Conservation (phyloP, 2,113 vertebrate species). For the Smithornis capensis region DNA sequence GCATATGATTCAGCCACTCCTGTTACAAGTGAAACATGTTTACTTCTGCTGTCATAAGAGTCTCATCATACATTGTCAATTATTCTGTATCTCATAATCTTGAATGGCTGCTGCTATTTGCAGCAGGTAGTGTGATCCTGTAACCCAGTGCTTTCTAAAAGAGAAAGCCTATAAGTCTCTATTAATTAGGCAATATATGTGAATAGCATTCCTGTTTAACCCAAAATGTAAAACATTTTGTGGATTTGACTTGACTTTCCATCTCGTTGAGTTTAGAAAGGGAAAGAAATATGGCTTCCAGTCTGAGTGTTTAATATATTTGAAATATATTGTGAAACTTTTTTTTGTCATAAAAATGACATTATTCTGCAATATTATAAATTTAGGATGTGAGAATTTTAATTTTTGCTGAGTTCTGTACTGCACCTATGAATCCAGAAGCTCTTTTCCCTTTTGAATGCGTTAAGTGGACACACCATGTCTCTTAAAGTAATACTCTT, state of each 20-base stretch:
- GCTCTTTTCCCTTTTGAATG: background rate
- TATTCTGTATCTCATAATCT: background rate
- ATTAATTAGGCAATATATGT: background rate
- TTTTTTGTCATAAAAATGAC: background rate
- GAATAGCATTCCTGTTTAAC: background rate
- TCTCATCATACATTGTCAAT: background rate
- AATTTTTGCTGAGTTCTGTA: background rate
- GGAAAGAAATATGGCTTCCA: background rate
- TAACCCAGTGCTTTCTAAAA: background rate
- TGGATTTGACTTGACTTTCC: background rate
- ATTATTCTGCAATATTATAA: background rate
- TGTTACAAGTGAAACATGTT: background rate
- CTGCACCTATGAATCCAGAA: background rate
- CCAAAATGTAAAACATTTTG: background rate
- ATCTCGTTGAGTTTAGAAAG: background rate
- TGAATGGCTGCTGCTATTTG: background rate
- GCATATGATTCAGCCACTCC: background rate
- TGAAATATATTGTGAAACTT: background rate
- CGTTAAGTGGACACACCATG: background rate
- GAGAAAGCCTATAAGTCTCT: background rate
- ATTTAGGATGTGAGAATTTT: background rate
- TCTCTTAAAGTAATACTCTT: background rate
- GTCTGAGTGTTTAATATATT: background rate
- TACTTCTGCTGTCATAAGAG: background rate
- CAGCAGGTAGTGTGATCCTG: background rate